Evolutionary conservation across 2,888 invertebrate species (phyloP).

Genomic region (Lordiphosa andalusiaca): DNA sequence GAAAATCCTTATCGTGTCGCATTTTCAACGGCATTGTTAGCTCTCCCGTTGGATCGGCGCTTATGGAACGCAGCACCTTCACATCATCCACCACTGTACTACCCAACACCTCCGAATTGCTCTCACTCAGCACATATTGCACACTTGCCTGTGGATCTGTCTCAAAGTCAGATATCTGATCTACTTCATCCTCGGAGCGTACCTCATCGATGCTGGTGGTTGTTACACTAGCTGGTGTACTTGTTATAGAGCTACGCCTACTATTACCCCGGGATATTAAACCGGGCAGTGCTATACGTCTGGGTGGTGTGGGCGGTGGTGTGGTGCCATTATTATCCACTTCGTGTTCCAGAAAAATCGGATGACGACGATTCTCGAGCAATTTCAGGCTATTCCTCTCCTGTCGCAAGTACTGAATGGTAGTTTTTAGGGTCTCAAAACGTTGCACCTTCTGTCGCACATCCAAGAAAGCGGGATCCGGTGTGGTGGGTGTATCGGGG

Average conservation of each 20-base stretch:
- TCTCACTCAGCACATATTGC: conserved; percentile 60
- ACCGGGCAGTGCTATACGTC: conserved; percentile 50
- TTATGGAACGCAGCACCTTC: conserved; percentile 45
- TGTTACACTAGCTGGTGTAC: conserved; percentile 13
- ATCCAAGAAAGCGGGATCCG: conserved; percentile 72
- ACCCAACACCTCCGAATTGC: conserved; percentile 47
- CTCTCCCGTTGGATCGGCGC: conserved; percentile 39
- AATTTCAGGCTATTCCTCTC: conserved; percentile 57
- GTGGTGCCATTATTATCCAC: conserved; percentile 10
- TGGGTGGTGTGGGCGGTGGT: conserved; percentile 44
- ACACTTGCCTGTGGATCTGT: conserved; percentile 19
- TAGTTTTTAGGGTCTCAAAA: conserved; percentile 70
- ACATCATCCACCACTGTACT: neutral
- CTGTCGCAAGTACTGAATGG: conserved; percentile 38
- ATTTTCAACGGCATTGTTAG: conserved; percentile 21
- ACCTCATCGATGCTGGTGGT: conserved; percentile 72
- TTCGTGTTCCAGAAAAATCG: conserved; percentile 39
- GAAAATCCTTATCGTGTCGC: conserved; percentile 63
- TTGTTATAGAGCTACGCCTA: conserved; percentile 35
- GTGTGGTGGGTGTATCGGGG: conserved; percentile 27
- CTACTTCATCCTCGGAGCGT: conserved; percentile 79
- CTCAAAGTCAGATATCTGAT: conserved; percentile 70
- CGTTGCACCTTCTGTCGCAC: conserved; percentile 72
- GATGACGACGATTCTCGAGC: conserved; percentile 51
- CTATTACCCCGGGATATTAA: conserved; percentile 22